Base-by-base conservation (phyloP, 2,888 invertebrate species). In the Volucella zonaria region DNA sequence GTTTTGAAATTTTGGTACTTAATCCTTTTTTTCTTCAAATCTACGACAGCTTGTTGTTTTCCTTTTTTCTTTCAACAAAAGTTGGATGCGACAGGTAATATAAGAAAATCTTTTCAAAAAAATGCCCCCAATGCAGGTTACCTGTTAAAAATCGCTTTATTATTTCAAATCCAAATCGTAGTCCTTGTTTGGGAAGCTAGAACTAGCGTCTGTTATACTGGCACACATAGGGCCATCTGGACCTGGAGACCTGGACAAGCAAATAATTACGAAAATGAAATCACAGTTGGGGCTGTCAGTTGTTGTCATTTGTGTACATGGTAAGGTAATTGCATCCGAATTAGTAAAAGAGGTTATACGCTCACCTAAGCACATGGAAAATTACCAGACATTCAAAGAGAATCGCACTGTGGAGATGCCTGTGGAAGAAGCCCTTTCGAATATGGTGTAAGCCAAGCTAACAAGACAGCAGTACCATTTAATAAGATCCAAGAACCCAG, bases 191-290 rank as follows among this genome's bases (percentile, higher is more conserved):
- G 31, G 31, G 31, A 31, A 31, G 3, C 0, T 23, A 23, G 18
- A 23, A 23, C 18, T 23, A 23, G 18, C 2, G 18, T 23, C 18
- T 23, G 18, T 23, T 23, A 23, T 23, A 3, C 49, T 15, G 14
- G 0, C 49, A 15, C 14, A 49, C 14, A 49, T n/a, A 14, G 49
- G 14, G 49, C 10, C 49, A 49, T n/a, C 49, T 49, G 49, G 4
- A 2, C 2, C 49, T 49, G 14, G 4, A 49, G 49, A 14, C 49
- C 15, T 49, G 49, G 14, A 49, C n/a, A n/a, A n/a, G n/a, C n/a
- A n/a, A 49, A 49, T 14, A 49, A 15, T 14, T 49, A 49, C n/a
- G 2, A 49, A 49, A 49, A 49, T 49, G n/a, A 49, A 49, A n/a
- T 49, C 47, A n/a, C 47, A 14, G 47, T n/a, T 49, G 14, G n/a